Conservation (phyloP, 1,140 invertebrate genomes). For the Venturia canescens region DNA sequence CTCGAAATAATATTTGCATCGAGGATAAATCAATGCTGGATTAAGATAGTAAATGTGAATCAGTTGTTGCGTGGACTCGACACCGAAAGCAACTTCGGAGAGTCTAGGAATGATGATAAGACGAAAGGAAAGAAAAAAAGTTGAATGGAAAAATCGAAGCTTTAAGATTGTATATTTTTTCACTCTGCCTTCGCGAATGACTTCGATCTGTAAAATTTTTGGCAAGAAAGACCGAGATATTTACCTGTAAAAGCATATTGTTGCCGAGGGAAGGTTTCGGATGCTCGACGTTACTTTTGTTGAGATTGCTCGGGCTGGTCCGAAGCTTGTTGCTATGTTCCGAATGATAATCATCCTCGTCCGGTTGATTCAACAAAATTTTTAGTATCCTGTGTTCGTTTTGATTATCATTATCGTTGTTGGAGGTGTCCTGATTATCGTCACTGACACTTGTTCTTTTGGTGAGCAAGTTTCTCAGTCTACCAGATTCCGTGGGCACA, state of each 20-base stretch:
- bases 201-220: background rate
- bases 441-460: constrained; percentile 77
- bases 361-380: constrained; percentile 87
- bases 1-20: constrained; percentile 4
- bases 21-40: background rate
- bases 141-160: background rate
- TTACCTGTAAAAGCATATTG: constrained; percentile 87
- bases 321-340: constrained; percentile 66
- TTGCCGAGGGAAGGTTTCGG: constrained; percentile 75
- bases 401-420: constrained; percentile 70
- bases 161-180: background rate
- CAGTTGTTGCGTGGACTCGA: too few species aligned
- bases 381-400: constrained; percentile 84
- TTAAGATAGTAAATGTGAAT: background rate
- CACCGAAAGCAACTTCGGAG: background rate
- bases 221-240: background rate
- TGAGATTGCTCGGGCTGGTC: constrained; percentile 63
- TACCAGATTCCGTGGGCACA: constrained; percentile 79
- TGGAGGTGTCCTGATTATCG: constrained; percentile 72
- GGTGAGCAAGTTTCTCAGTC: constrained; percentile 82
- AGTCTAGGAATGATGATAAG: background rate
- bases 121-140: background rate
- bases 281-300: constrained; percentile 68
- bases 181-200: background rate
- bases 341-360: constrained; percentile 83